Conservation (phyloP, 92 coral and sea anemone species). For the Palythoa heliodiscus region DNA sequence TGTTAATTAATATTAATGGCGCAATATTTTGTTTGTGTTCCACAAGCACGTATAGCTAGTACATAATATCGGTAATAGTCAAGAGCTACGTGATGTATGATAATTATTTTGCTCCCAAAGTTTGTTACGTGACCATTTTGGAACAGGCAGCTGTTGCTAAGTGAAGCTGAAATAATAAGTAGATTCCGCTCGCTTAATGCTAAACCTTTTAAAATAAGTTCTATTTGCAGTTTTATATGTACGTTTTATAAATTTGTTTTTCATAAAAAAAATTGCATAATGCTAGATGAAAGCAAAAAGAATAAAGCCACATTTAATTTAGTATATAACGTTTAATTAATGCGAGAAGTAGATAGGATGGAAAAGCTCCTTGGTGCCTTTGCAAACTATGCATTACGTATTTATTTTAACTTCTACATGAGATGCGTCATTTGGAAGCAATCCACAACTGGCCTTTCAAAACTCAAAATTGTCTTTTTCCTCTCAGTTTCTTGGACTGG, state of each 20-base stretch:
- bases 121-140: no score
- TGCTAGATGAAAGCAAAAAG: not conserved
- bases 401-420: not conserved
- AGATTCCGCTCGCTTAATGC: not conserved
- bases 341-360: not conserved
- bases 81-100: no score
- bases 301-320: not conserved
- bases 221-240: not conserved
- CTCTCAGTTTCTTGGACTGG: not conserved
- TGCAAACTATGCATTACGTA: not conserved
- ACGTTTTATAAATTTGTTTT: not conserved
- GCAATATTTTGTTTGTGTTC: no score
- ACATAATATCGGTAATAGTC: no score
- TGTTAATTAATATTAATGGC: no score
- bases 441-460: not conserved
- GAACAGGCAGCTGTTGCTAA: not conserved
- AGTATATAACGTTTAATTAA: not conserved
- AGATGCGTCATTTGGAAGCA: not conserved
- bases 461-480: not conserved
- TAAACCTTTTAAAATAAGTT: not conserved
- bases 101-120: no score
- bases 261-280: not conserved
- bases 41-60: no score
- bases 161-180: not conserved
- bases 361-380: not conserved